These are phyloP conservation scores for Eutrigla gurnardus DNA, from an alignment of 2,797 vertebrate genomes.

Conservation along the genomic window DNA sequence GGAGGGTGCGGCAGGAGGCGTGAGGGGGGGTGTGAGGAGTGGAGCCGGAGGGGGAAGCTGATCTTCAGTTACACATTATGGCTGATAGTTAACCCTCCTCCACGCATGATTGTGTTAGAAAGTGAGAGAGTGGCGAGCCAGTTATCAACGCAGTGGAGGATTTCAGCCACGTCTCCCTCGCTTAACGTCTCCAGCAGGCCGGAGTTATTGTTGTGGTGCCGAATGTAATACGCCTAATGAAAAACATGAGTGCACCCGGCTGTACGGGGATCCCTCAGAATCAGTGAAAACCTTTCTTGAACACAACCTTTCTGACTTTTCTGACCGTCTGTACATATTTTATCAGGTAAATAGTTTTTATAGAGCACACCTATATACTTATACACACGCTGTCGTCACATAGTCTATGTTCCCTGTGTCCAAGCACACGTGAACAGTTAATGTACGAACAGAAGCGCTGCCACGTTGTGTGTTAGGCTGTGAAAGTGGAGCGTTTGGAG, in stretches of 20 bases:
- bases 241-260: slow-evolving; percentile 5
- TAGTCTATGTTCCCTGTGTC: neutral
- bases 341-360: neutral
- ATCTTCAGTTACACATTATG: slow-evolving; percentile 63
- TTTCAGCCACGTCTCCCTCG: slow-evolving; percentile 63
- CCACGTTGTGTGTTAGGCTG: slow-evolving; percentile 12
- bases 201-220: slow-evolving; percentile 7
- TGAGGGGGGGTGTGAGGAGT: slow-evolving; percentile 21
- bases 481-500: slow-evolving; percentile 33
- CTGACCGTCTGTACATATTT: neutral
- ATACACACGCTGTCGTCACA: neutral
- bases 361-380: neutral
- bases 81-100: slow-evolving; percentile 65
- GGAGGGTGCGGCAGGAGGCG: neutral
- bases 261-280: slow-evolving; percentile 12
- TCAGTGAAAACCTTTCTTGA: neutral
- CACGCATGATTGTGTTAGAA: slow-evolving; percentile 51
- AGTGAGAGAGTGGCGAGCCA: slow-evolving; percentile 46
- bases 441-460: slow-evolving; percentile 4
- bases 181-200: slow-evolving; percentile 52
- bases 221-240: slow-evolving; percentile 46
- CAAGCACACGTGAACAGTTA: neutral
- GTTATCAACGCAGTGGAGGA: slow-evolving; percentile 53
- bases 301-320: neutral
- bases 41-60: slow-evolving; percentile 46